These are phyloP conservation scores for Achroia grisella DNA, from an alignment of 1,140 invertebrate genomes.

Conservation along the genomic window DNA sequence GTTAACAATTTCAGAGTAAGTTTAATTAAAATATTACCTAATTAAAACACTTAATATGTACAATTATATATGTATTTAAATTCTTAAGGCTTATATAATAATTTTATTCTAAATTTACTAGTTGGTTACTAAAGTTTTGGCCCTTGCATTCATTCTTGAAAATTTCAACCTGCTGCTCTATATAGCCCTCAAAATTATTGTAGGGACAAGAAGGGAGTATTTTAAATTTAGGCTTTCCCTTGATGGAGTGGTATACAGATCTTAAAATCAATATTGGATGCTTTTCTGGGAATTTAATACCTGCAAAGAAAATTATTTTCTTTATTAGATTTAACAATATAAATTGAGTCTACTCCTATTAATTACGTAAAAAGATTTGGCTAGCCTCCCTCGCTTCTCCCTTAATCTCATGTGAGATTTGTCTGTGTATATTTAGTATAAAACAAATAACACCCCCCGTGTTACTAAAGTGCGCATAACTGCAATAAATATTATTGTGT, in stretches of 20 bases:
- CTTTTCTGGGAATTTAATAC: conserved; percentile 56
- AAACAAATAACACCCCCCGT: too few species aligned
- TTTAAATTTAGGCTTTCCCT: conserved; percentile 62
- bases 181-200: conserved; percentile 60
- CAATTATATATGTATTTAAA: not conserved
- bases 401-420: too few species aligned
- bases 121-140: conserved; percentile 23
- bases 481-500: too few species aligned
- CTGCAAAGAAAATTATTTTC: conserved; percentile 15
- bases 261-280: conserved; percentile 51
- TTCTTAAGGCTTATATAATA: not conserved
- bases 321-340: too few species aligned
- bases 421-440: too few species aligned
- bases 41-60: too few species aligned
- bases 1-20: too few species aligned
- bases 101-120: conserved; percentile 32
- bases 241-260: conserved; percentile 61
- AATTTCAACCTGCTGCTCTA: conserved; percentile 62
- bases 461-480: too few species aligned
- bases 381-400: too few species aligned
- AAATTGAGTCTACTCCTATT: too few species aligned
- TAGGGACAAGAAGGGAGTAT: conserved; percentile 52
- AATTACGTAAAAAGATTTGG: too few species aligned
- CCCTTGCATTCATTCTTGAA: conserved; percentile 64
- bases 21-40: too few species aligned